Evolutionary conservation across 2,113 vertebrate genomes (phyloP).

Genomic region (Panthera tigris): DNA sequence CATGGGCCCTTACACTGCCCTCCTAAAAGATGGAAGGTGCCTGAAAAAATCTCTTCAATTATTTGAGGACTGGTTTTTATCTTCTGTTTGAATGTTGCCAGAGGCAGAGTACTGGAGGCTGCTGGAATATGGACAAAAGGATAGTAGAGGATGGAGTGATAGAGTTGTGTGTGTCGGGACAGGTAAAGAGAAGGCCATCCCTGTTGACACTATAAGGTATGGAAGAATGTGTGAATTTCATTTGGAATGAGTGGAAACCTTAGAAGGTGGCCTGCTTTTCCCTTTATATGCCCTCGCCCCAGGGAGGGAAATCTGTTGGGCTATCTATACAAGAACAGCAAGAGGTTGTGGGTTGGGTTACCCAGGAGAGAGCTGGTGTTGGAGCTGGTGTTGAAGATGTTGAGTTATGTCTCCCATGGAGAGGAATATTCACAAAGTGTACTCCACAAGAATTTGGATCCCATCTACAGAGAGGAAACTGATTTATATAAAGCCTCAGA

Average conservation of each 20-base stretch:
- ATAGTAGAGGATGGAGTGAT: not conserved
- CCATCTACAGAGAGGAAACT: not conserved
- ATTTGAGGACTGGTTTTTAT: not conserved
- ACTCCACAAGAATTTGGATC: not conserved
- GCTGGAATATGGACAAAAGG: not conserved
- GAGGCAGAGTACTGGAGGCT: not conserved
- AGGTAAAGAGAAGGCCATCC: not conserved
- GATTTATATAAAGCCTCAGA: not conserved
- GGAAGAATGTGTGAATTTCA: not conserved
- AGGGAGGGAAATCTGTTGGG: not conserved
- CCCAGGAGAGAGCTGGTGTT: not conserved
- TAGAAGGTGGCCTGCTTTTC: not conserved
- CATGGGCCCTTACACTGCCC: fast-evolving
- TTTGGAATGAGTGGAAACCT: not conserved
- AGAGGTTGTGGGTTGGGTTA: not conserved
- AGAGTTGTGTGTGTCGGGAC: not conserved
- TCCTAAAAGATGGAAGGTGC: not conserved
- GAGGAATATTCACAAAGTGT: not conserved
- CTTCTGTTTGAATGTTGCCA: not conserved
- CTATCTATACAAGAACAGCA: not conserved
- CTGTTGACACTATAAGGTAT: not conserved
- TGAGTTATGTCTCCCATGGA: not conserved
- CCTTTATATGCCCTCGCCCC: not conserved
- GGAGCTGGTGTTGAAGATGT: not conserved
- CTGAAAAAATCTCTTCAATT: not conserved